These are phyloP conservation scores for Rhinolophus ferrumequinum DNA, from an alignment of 2,113 vertebrate species.

Conservation along the genomic window DNA sequence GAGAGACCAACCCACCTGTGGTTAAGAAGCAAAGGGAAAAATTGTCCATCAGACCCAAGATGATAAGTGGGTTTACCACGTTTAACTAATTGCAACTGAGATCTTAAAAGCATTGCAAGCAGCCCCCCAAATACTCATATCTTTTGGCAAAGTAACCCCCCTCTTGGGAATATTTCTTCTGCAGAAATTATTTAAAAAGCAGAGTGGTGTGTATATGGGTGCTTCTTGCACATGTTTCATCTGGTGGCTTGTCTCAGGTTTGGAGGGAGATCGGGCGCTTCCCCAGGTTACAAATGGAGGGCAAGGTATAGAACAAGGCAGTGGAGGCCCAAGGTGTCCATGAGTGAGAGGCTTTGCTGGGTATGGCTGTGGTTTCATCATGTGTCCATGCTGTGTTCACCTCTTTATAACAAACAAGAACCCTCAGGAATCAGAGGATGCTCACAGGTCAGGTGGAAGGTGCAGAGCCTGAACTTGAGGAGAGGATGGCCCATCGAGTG, in stretches of 20 bases:
- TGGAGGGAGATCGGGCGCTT: neutral
- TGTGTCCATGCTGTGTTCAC: neutral
- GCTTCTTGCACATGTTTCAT: neutral
- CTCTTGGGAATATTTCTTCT: neutral
- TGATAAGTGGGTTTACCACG: constrained; percentile 34
- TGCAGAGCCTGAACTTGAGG: neutral
- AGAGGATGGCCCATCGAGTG: too few relatives aligned
- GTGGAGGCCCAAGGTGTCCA: accelerated
- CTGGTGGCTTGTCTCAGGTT: neutral
- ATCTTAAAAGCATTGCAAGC: constrained; percentile 47
- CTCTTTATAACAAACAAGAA: neutral
- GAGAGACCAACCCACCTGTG: constrained; percentile 13
- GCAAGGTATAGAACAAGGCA: accelerated
- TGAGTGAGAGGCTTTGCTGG: too few relatives aligned
- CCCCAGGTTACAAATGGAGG: neutral
- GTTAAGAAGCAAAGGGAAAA: constrained; percentile 60
- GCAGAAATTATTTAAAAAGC: constrained; percentile 29
- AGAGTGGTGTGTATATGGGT: neutral
- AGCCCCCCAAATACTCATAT: neutral
- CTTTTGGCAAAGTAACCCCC: neutral
- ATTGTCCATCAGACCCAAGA: constrained; percentile 19
- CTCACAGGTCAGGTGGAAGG: neutral
- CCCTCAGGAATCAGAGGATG: neutral
- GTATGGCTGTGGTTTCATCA: too few relatives aligned
- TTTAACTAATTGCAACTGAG: constrained; percentile 53